phyloP scores from a whole-genome alignment of 2,888 invertebrate genomes.

The Lymantria dispar region DNA sequence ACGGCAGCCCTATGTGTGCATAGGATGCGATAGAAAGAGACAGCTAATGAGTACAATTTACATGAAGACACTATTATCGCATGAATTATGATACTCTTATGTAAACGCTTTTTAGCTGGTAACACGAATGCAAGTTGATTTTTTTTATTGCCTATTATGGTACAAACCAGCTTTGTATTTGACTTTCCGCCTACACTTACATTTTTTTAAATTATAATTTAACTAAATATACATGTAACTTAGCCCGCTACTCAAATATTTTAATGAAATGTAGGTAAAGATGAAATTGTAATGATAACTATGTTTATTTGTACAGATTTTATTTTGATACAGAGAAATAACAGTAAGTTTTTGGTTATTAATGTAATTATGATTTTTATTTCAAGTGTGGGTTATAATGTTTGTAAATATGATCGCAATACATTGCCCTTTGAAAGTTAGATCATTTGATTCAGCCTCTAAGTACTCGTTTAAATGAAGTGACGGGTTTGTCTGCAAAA shows the following conservation, averaged over 20 bases:
- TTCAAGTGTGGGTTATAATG: too few species aligned
- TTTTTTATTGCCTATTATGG: conserved; percentile 59
- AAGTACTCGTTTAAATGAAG: too few species aligned
- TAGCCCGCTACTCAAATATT: conserved; percentile 15
- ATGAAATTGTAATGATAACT: conserved; percentile 9
- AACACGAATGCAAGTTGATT: conserved; percentile 44
- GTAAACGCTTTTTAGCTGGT: conserved; percentile 51
- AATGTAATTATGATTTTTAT: too few species aligned
- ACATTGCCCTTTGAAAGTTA: too few species aligned
- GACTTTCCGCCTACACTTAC: conserved; percentile 53
- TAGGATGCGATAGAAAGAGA: conserved; percentile 48
- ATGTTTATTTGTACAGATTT: not conserved
- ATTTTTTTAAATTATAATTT: conserved; percentile 50
- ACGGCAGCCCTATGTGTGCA: conserved; percentile 26
- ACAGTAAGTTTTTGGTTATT: too few species aligned
- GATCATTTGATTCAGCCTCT: too few species aligned
- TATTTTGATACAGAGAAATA: not conserved
- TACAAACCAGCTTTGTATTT: conserved; percentile 55
- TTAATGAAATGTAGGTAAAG: conserved; percentile 18
- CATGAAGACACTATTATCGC: conserved; percentile 66
- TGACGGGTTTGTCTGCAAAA: too few species aligned
- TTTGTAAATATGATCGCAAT: too few species aligned
- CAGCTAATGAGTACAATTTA: conserved; percentile 70
- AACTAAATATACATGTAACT: conserved; percentile 21
- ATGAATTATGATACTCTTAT: conserved; percentile 62